phyloP scores from a whole-genome alignment of 2,797 vertebrate species.

The Alca torda region DNA sequence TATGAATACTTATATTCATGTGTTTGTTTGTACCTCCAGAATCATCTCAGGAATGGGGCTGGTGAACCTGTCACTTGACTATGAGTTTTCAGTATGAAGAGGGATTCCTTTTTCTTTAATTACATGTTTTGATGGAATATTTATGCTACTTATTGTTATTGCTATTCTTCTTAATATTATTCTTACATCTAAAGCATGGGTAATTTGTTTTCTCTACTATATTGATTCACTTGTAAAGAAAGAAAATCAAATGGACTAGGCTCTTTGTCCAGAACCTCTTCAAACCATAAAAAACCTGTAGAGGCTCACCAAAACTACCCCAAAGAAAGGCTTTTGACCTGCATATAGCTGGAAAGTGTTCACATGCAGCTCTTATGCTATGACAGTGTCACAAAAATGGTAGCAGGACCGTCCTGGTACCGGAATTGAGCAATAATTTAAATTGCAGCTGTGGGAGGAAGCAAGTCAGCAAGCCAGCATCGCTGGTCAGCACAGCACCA shows the following conservation, averaged over 20 bases:
- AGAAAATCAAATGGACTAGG: neutral
- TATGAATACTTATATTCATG: too few species aligned
- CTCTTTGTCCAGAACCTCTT: neutral
- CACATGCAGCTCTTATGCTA: neutral
- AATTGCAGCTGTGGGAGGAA: neutral
- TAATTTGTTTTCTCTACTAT: neutral
- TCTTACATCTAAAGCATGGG: neutral
- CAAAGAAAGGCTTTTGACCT: neutral
- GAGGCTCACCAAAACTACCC: neutral
- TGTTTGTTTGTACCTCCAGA: neutral
- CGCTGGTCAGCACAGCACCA: neutral
- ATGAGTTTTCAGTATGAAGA: neutral
- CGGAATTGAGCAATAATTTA: neutral
- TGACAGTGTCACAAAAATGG: neutral
- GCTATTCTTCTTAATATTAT: neutral
- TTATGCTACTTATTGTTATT: neutral
- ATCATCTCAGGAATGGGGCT: neutral
- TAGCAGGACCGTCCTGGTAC: neutral
- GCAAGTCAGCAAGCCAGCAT: neutral
- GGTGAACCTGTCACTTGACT: neutral
- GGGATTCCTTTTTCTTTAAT: neutral
- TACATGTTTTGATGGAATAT: neutral
- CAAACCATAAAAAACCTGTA: neutral
- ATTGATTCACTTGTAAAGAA: neutral
- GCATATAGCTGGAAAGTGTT: neutral